Base-by-base conservation (phyloP, 2,797 vertebrate species). In the Nannoperca australis region DNA sequence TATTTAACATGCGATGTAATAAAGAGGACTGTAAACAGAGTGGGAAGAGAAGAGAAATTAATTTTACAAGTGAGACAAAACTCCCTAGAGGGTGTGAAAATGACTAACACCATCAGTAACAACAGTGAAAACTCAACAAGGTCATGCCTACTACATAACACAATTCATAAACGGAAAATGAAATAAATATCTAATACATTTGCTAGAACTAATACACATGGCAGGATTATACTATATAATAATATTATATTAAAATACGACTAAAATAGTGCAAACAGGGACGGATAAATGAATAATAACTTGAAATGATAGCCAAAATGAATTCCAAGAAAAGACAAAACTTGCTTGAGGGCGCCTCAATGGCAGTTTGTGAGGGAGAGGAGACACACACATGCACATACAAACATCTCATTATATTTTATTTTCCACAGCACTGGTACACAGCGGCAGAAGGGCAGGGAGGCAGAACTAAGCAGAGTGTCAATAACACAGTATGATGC, bases 341-440 rank as follows among this genome's bases (percentile, higher is more conserved):
- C 60, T 83, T 67, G 69, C 83, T 78, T 1, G 4, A 79, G 79
- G 77, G 69, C 12, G 2, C 72, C 59, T 81, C 77, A 73, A 10
- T 65, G 7, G 34, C 58, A 51, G 51, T 38, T 55, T 65, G 15
- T 65, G 13, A 66, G 18, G 70, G 45, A 62, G 27, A 55, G 9
- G 14, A 78, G 30, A 63, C 62, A 70, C 36, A 60, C n/a, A 61
- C 13, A 70, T 30, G 36, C 64, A 67, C 54, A 78, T 65, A 73
- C 34, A 70, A 65, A 83, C 53, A 66, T 83, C 60, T 89, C 63
- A 85, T 83, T 88, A 79, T 60, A 55, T 75, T 80, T 70, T 40
- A 71, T 64, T 74, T 79, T 70, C 53, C 36, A 20, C 42, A 51
- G 61, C 69, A 47, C 56, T 38, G 38, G 45, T 78, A 70, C 56